Base-by-base conservation (phyloP, 2,113 vertebrate genomes). In the Corythaixoides concolor region DNA sequence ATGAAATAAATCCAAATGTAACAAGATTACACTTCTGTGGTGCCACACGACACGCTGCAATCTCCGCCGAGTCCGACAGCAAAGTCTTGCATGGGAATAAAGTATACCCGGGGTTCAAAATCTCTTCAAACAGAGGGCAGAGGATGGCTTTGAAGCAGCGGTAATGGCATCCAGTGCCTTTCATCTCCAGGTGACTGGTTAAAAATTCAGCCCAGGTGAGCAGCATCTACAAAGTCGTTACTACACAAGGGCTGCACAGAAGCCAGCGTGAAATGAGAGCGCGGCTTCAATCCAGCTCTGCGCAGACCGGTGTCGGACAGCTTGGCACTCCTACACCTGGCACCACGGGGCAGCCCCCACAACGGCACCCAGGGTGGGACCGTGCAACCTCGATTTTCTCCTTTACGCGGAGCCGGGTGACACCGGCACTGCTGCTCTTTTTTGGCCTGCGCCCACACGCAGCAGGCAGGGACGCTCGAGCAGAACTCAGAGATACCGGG, bases 201-300 rank as follows among this genome's bases (percentile, higher is more conserved):
- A 12, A 24, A 77, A 62, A 60, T 4, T 7, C 85, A 77, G 75
- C 70, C 84, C 76, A 89, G 92, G 92, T 89, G 86, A 92, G 90
- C 86, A 47, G 85, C 83, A 33, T 6, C 84, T 21, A 16, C 85
- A 49, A 22, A 85, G 89, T 15, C 11, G 0, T 12, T 15, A 4
- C 92, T 21, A 23, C 41, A 5, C 12, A 0, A 62, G 76, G 90
- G 19, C 69, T 43, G 72, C 55, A 8, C 32, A 39, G 70, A 37
- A 88, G 37, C 47, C 95, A 78, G 79, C 41, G 7, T 1, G 7
- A 59, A 84, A 68, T 0, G 43, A 76, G 84, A 5, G 5, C 1
- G 62, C 37, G 92, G 94, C 92, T 95, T 28, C 88, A 4, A 23
- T 72, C 80, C 96, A 93, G 90, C 84, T 75, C 66, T 21, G 7